phyloP scores from a whole-genome alignment of 1,140 invertebrate genomes.

The Phortica variegata region DNA sequence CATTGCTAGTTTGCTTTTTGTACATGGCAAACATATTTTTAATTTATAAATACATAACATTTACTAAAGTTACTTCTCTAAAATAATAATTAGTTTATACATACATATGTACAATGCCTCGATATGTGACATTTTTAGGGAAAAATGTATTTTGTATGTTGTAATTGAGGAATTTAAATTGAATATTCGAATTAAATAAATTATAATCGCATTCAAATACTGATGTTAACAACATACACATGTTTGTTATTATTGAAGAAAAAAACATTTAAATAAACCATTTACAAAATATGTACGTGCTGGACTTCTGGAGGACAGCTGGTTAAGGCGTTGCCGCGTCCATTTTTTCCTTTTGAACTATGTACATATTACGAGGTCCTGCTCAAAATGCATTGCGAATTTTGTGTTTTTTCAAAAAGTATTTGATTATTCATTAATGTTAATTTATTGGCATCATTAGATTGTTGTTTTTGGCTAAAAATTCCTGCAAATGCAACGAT shows the following conservation, averaged over 20 bases:
- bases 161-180: neutral
- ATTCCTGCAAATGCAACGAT: too few species aligned
- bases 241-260: conserved; percentile 7
- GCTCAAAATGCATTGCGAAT: too few species aligned
- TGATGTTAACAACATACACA: conserved; percentile 17
- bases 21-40: conserved; percentile 7
- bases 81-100: conserved; percentile 10
- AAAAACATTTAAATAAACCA: conserved; percentile 15
- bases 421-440: too few species aligned
- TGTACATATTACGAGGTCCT: too few species aligned
- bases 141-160: conserved; percentile 1
- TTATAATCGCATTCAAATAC: neutral
- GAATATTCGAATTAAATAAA: neutral
- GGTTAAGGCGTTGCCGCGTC: too few species aligned
- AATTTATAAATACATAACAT: conserved; percentile 9
- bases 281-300: conserved; percentile 22
- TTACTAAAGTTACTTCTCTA: conserved; percentile 3
- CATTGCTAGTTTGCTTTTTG: conserved; percentile 5
- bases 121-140: conserved; percentile 42
- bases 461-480: too few species aligned
- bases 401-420: too few species aligned
- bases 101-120: conserved; percentile 11
- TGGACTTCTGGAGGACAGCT: too few species aligned
- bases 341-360: too few species aligned
- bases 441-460: too few species aligned